Conservation (phyloP, 2,797 vertebrate genomes). For the Odontamblyopus lacepedii region DNA sequence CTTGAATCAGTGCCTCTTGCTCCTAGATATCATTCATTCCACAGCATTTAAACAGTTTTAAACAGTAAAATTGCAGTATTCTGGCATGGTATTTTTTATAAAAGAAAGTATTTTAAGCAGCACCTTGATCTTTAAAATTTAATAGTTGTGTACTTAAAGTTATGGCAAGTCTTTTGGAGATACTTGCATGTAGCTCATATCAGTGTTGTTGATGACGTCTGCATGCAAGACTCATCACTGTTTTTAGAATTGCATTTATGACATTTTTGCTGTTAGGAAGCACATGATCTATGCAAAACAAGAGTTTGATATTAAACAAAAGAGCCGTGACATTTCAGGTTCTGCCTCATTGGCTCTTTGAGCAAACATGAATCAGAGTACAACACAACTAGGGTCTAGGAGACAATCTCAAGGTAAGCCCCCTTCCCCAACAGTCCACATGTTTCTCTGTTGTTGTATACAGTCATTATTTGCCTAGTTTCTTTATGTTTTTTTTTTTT, state of each 20-base stretch:
- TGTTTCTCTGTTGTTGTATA: constrained; percentile 70
- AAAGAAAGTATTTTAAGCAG: constrained; percentile 56
- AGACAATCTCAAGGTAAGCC: constrained; percentile 95
- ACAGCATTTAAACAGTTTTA: constrained; percentile 42
- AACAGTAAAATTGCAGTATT: constrained; percentile 43
- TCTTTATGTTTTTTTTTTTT: constrained; percentile 44
- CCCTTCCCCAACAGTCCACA: constrained; percentile 70
- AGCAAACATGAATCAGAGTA: constrained; percentile 99
- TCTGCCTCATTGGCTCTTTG: constrained; percentile 99
- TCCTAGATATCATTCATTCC: constrained; percentile 50
- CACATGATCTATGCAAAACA: constrained; percentile 81
- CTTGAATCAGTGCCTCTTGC: constrained; percentile 55
- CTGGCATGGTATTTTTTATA: constrained; percentile 58
- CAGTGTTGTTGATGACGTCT: constrained; percentile 65
- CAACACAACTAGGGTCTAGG: constrained; percentile 99
- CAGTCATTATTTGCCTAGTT: constrained; percentile 65
- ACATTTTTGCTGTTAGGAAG: constrained; percentile 69
- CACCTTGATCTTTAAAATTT: constrained; percentile 64
- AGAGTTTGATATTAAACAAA: constrained; percentile 91
- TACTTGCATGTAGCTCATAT: constrained; percentile 72
- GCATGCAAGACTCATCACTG: constrained; percentile 73
- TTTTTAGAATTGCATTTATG: constrained; percentile 50
- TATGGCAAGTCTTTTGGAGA: constrained; percentile 42
- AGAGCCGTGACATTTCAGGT: constrained; percentile 99
- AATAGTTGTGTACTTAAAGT: constrained; percentile 52